Evolutionary conservation across 2,888 invertebrate genomes (phyloP).

Genomic region (Coecobrya sp.): DNA sequence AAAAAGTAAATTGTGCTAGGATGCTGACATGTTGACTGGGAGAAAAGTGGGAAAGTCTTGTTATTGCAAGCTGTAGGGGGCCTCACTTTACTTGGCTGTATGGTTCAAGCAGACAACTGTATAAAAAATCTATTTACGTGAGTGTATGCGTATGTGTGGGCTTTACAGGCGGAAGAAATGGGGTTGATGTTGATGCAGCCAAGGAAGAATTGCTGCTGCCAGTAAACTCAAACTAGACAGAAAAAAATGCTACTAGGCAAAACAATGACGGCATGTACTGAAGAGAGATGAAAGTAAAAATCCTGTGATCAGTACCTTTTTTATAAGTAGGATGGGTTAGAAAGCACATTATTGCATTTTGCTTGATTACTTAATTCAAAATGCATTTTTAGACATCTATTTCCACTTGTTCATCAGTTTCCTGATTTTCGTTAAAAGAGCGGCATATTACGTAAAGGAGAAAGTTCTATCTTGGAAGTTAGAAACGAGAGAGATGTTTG

Average conservation of each 20-base stretch:
- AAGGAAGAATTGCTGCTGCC: conserved; percentile 29
- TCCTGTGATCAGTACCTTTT: too few relatives aligned
- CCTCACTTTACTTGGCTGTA: conserved; percentile 21
- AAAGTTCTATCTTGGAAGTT: neutral
- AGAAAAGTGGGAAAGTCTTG: conserved; percentile 49
- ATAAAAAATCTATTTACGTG: conserved; percentile 18
- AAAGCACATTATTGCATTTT: neutral
- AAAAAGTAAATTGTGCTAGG: conserved; percentile 62
- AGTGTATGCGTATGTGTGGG: neutral
- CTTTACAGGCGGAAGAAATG: conserved; percentile 11
- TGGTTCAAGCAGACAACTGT: neutral
- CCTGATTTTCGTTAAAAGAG: neutral
- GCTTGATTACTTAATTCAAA: neutral
- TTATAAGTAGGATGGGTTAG: too few relatives aligned
- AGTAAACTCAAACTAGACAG: neutral
- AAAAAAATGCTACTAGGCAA: conserved; percentile 25
- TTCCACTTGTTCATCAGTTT: neutral
- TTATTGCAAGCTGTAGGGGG: conserved; percentile 69
- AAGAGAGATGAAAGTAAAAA: neutral
- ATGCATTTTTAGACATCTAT: neutral
- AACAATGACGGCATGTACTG: neutral
- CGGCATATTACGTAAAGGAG: neutral
- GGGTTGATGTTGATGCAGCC: conserved; percentile 38
- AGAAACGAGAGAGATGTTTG: neutral
- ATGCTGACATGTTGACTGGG: conserved; percentile 55